Evolutionary conservation across 1,140 invertebrate genomes (phyloP), one percentile per base, ranked within the genome.

Genomic region (silkworm (Bombyx mori)): DNA sequence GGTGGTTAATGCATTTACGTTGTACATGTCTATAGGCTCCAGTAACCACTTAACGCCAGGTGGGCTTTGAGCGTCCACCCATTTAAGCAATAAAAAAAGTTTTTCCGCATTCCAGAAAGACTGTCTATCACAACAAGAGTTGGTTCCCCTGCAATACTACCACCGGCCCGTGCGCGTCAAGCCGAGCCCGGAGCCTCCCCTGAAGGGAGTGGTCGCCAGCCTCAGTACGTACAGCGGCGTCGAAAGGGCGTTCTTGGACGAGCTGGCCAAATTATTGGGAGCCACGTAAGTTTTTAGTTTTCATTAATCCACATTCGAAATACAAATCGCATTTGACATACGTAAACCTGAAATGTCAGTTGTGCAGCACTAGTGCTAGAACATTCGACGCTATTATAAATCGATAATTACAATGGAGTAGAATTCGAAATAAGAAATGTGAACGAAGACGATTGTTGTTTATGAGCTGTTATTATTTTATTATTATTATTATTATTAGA

Each of bases 161-260:
- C 87, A 88, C 62, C 66, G 77, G 6, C 86, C 87, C 0, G 79
- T 88, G 48, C 70, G 64, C 7, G 42, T 81, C 22, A 60, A 63
- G 12, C 66, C 90, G 22, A 73, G 75, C 1, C 68, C 89, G 1
- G 62, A 71, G 0, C 84, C 88, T 57, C 92, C 93, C 1, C 80
- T 98, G 18, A 65, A 82, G 1, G 91, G 90, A 44, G 94, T 93
- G 74, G 93, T 94, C 0, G 90, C 97, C 43, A 92, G 93, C 3
- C 90, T 96, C 58, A 96, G 94, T 68, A 92, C 92, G 2, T 96
- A 95, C 74, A 81, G 84, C 2, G 91, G 91, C 0, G 83, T 89
- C 8, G 94, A 96, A 83, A 85, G 95, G 54, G 87, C 88, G 18
- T 96, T 93, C 71, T 88, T 96, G 3, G 90, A 91, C 54, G 84